Evolutionary conservation across 2,113 vertebrate genomes (phyloP).

Genomic region (Heliornis fulica): DNA sequence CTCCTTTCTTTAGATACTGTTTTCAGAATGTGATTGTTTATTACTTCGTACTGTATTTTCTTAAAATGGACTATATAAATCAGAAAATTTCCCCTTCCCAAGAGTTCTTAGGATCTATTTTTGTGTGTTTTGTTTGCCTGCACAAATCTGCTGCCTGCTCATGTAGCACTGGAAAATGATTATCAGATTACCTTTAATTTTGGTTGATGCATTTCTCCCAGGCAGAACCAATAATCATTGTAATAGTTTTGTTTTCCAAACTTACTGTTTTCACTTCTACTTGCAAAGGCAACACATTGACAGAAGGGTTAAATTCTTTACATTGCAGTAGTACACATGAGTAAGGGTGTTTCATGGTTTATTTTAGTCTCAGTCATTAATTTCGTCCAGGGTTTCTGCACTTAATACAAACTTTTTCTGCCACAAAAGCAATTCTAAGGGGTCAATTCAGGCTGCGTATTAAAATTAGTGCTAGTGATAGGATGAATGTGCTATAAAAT

Average conservation of each 20-base stretch:
- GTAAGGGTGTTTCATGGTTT: not conserved
- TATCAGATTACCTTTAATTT: constrained; percentile 19
- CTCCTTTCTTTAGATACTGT: not conserved
- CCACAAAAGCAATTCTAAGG: not conserved
- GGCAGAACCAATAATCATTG: not conserved
- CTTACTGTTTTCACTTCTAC: not conserved
- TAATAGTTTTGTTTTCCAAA: not conserved
- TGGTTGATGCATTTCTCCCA: not conserved
- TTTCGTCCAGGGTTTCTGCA: not conserved
- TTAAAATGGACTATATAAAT: not conserved
- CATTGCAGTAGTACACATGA: not conserved
- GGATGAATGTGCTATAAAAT: not conserved
- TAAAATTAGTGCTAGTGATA: not conserved
- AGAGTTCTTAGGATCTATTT: not conserved
- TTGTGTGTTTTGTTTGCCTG: not conserved
- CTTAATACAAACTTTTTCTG: not conserved
- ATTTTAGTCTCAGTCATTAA: not conserved
- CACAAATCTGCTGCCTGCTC: not conserved
- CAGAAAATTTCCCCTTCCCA: not conserved
- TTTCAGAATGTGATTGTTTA: not conserved
- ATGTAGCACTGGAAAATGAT: not conserved
- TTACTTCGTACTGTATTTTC: not conserved
- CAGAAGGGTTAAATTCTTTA: not conserved
- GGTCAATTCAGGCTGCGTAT: constrained; percentile 26
- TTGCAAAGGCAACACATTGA: not conserved